A percentile compares a stretch with the other conserved stretches of the same genome.
Evolutionary conservation across 2,888 invertebrate species (phyloP).

Genomic region (Andricus quercusramuli): DNA sequence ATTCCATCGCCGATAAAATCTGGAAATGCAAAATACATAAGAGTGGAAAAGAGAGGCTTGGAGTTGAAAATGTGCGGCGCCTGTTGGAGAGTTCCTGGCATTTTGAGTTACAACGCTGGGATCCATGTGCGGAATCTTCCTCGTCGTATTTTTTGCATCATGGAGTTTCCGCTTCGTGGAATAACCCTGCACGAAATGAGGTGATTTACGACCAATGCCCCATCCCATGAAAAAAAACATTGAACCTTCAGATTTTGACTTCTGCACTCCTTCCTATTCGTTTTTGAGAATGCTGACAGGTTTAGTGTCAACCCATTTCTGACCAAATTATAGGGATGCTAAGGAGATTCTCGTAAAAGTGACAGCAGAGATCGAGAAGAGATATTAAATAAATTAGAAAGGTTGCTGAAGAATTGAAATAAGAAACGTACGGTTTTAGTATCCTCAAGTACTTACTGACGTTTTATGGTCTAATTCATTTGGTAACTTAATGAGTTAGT

Average conservation of each 20-base stretch:
- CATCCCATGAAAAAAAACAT: constrained; percentile 13
- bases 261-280: constrained; percentile 4
- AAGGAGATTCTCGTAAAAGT: constrained; percentile 6
- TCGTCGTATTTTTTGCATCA: constrained; percentile 25
- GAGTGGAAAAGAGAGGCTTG: constrained; percentile 2
- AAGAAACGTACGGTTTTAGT: too few species aligned
- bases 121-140: constrained; percentile 41
- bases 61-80: constrained; percentile 29
- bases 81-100: constrained; percentile 52
- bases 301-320: constrained; percentile 36
- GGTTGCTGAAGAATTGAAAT: too few species aligned
- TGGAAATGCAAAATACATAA: constrained; percentile 38
- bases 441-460: not conserved
- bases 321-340: constrained; percentile 21
- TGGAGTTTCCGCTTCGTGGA: constrained; percentile 37
- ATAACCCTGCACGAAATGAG: constrained; percentile 34
- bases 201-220: constrained; percentile 35
- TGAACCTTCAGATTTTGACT: constrained; percentile 4
- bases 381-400: not conserved
- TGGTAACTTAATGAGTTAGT: not conserved
- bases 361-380: constrained; percentile 4
- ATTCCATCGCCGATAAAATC: constrained; percentile 30
- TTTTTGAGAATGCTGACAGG: constrained; percentile 21
- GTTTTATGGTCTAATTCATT: not conserved
- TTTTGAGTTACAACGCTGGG: constrained; percentile 44